Percentiles rank a stretch among this genome's conserved stretches.
phyloP scores from a whole-genome alignment of 1,140 invertebrate species.

The Pogonognathellus flavescens region DNA sequence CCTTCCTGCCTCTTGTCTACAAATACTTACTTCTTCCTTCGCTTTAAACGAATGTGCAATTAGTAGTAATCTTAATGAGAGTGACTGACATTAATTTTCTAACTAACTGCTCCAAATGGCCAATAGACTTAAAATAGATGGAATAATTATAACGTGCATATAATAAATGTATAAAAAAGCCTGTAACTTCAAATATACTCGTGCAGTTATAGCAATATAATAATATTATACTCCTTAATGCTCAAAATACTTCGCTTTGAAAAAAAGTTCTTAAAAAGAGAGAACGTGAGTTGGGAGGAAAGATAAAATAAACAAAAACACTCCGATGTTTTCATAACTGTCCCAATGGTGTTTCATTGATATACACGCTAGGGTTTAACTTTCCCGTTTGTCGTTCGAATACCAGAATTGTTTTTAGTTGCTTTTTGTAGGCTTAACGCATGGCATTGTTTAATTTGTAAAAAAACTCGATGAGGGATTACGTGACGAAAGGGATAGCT shows the following conservation, averaged over 20 bases:
- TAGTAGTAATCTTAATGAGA: conserved; percentile 45
- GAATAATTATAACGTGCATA: too few relatives aligned
- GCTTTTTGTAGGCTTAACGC: neutral
- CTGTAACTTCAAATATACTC: too few relatives aligned
- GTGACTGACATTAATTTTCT: conserved; percentile 20
- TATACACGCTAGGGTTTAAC: neutral
- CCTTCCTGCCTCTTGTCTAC: neutral
- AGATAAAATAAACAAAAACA: conserved; percentile 10
- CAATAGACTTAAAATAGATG: conserved; percentile 31
- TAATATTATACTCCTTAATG: neutral
- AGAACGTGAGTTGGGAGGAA: conserved; percentile 9
- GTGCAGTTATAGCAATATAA: conserved; percentile 4
- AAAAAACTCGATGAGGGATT: conserved; percentile 23
- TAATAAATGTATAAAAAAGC: too few relatives aligned
- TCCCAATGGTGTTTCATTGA: neutral
- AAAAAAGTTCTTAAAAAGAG: too few relatives aligned
- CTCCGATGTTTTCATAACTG: neutral
- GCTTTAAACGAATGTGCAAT: conserved; percentile 9
- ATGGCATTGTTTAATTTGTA: conserved; percentile 24
- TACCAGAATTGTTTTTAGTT: neutral
- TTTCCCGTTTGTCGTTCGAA: neutral
- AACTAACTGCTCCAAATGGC: conserved; percentile 29
- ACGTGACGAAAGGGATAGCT: conserved; percentile 5
- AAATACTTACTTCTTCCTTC: neutral
- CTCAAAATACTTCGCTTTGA: too few relatives aligned